These are phyloP conservation scores for Acleris emargana DNA, from an alignment of 2,888 invertebrate species.

Conservation along the genomic window DNA sequence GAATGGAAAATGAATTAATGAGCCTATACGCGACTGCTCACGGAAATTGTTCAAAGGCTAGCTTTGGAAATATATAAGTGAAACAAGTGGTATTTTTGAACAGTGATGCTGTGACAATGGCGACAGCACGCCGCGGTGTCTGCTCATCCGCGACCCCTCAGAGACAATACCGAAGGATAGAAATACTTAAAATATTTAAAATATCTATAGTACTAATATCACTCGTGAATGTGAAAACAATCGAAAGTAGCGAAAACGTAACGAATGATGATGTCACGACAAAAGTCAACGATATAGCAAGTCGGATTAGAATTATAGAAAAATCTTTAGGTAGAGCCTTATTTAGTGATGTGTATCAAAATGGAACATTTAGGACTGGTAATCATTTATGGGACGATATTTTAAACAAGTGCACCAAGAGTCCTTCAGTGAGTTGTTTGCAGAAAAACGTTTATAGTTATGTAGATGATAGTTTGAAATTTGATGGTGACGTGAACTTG, in stretches of 20 bases:
- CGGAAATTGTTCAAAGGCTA: constrained; percentile 36
- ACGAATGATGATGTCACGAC: constrained; percentile 48
- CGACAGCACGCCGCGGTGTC: constrained; percentile 43
- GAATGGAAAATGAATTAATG: constrained; percentile 54
- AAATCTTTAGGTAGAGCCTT: constrained; percentile 65
- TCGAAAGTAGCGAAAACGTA: constrained; percentile 52
- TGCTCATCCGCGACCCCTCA: constrained; percentile 35
- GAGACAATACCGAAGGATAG: constrained; percentile 40
- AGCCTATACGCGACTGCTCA: constrained; percentile 38
- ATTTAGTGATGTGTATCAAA: constrained; percentile 68
- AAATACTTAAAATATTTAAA: constrained; percentile 48
- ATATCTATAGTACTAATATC: constrained; percentile 56
- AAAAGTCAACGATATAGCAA: constrained; percentile 55
- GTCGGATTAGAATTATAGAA: constrained; percentile 64
- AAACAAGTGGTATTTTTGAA: constrained; percentile 41
- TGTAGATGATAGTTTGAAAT: constrained; percentile 86
- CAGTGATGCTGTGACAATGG: constrained; percentile 68
- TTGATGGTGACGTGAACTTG: constrained; percentile 86
- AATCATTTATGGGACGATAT: constrained; percentile 90
- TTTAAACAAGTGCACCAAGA: constrained; percentile 87
- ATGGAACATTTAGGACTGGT: constrained; percentile 81
- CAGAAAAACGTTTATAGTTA: constrained; percentile 91
- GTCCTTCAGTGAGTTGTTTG: constrained; percentile 88
- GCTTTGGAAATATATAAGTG: constrained; percentile 45
- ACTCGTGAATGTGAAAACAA: constrained; percentile 52